A percentile compares a stretch with the other conserved stretches of the same genome.
These are phyloP conservation scores for Orius insidiosus DNA, from an alignment of 1,140 invertebrate species.

Conservation along the genomic window DNA sequence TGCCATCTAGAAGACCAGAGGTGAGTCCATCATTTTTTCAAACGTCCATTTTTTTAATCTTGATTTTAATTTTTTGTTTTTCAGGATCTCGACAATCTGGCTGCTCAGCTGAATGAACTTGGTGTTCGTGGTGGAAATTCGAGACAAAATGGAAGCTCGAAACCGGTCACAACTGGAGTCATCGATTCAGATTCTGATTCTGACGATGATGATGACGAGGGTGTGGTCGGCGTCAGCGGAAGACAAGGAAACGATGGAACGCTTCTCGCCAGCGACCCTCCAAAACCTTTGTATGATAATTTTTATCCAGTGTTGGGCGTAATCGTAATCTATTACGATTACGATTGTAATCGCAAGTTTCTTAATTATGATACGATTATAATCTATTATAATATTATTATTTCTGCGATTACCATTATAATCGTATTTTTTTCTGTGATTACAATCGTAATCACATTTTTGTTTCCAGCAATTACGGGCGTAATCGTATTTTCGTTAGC, in stretches of 20 bases:
- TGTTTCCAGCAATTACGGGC: too few relatives aligned
- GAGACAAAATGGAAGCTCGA: constrained; percentile 17
- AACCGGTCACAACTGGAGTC: constrained; percentile 16
- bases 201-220: constrained; percentile 28
- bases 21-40: constrained; percentile 32
- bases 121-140: constrained; percentile 33
- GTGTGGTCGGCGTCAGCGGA: constrained; percentile 35
- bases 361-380: too few relatives aligned
- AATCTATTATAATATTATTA: too few relatives aligned
- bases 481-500: too few relatives aligned
- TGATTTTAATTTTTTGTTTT: constrained; percentile 21
- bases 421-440: too few relatives aligned
- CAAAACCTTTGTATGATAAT: constrained; percentile 91
- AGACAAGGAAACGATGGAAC: constrained; percentile 74
- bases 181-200: constrained; percentile 28
- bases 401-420: too few relatives aligned
- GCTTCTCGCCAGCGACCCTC: constrained; percentile 84
- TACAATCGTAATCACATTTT: too few relatives aligned
- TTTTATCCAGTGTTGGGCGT: too few relatives aligned
- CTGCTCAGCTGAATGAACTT: constrained; percentile 82
- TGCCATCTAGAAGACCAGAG: constrained; percentile 68
- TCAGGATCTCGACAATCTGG: constrained; percentile 81
- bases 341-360: too few relatives aligned
- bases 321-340: too few relatives aligned
- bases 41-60: too few relatives aligned